Evolutionary conservation across 1,140 invertebrate genomes (phyloP), one percentile per base, ranked within the genome.

Genomic region (Stegodyphus dumicola): DNA sequence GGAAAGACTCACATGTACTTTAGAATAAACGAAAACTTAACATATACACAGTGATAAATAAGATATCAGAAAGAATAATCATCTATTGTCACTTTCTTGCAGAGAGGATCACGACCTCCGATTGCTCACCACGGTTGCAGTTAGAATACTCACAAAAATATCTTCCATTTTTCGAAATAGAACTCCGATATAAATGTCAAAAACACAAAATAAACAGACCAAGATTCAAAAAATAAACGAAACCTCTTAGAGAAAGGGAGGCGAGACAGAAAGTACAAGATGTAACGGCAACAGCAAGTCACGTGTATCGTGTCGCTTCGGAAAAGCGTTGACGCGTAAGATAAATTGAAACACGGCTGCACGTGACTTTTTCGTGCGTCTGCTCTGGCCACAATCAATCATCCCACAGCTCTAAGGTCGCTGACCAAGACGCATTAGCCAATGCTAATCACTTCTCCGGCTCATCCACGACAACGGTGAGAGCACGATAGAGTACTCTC

Each of bases 361-460:
- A 70, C 81, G 74, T 77, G 81, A 76, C 73, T 76, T 77, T 85
- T 85, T 85, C 74, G 52, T 70, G 60, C 69, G 53, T 73, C 79
- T 74, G 73, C 17, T 13, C 52, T 18, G 73, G 13, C 73, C 75
- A 60, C 81, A 51, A 85, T 85, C 81, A 71, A 85, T 85, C 81
- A 85, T 77, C 53, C 48, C 7, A n/a, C n/a, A 17, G 60, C 17
- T 70, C 33, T 60, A 49, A 76, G 60, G 78, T 71, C 79, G 70
- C 70, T 81, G 74, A 71, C 64, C 81, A 77, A 77, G 75, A 77
- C 15, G 75, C 56, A 77, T 77, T 77, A 77, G 75, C 75, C 66
- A 18, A 85, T 85, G 81, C 81, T 85, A 85, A 85, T 85, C 81
- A 69, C 81, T 65, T n/a, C 17, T 9, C 48, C 17, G 33, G 52